Evolutionary conservation across 2,888 invertebrate species (phyloP), one percentile per base, ranked within the genome.

Genomic region (Sabatieria punctata): DNA sequence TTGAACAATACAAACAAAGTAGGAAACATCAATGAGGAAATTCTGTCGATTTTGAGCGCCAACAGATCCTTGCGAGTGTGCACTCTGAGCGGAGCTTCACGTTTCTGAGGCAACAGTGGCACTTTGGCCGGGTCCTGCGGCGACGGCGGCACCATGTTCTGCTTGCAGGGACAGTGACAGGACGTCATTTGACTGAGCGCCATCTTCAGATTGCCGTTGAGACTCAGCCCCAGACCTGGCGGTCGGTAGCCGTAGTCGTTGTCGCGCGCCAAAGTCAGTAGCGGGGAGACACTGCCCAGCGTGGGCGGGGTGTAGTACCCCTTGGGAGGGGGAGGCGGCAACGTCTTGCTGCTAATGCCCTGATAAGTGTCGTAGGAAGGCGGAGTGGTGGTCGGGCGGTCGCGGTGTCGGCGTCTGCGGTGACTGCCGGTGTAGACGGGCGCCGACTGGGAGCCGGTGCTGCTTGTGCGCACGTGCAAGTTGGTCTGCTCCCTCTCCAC

Each of bases 231-330:
- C 8, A 41, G 19, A 6, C 58, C 58, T 2, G 63, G 63, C 22
- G 63, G 63, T 43, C 63, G 60, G 50, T 63, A 63, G 33, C 62
- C 63, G 50, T 63, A 63, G 49, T 63, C 63, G 49, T 63, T 63
- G 51, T 57, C 55, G 18, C 53, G 44, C 13, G 41, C 30, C 23
- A 56, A 43, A 15, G 50, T 51, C 18, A 58, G 44, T 30, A 54
- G 48, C 21, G 18, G 41, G 30, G 26, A 35, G 13, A 6, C 25
- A 18, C 18, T 19, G 19, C 6, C 27, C 3, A 6, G 18, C 15
- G 53, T 54, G 18, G 52, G 49, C 22, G 53, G 55, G 41, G 56
- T 55, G 25, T 52, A 48, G 36, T 36, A 35, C 36, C n/a, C 35
- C 19, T 44, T 37, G 22, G 44, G 45, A 11, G 6, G 41, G 11